Base-by-base conservation (phyloP, 2,888 invertebrate genomes). In the Polyommatus iphigenia region DNA sequence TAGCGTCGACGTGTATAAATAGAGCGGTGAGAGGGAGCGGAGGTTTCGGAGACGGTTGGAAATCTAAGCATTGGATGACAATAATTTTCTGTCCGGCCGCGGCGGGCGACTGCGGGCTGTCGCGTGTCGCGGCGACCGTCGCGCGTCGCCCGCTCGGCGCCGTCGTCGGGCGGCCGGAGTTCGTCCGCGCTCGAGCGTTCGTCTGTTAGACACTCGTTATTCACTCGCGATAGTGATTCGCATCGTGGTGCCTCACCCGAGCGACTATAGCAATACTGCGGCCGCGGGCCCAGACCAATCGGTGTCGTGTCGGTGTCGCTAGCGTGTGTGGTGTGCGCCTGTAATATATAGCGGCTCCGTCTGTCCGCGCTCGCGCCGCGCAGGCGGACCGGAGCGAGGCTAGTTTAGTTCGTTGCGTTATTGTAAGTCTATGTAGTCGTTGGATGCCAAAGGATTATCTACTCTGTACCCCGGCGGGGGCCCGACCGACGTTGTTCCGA, bases 51-150 rank as follows among this genome's bases (percentile, higher is more conserved):
- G 91, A 89, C 86, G 86, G 87, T 90, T 89, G 92, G 86, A 89
- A 89, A 86, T 83, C 87, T 89, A 91, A 93, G 91, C 93, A 91
- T 93, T 90, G 92, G 90, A 93, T 92, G 93, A 94, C 93, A 94
- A 94, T 94, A 94, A 93, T 92, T 93, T 91, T 73, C 90, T 91
- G 93, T 92, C 91, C 87, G 85, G 83, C 89, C 87, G 85, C 85
- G 83, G 82, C 67, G 85, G 85, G 84, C 84, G 83, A 87, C 87
- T 83, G 87, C 88, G 86, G 82, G 79, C 85, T 24, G 4, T 24
- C 79, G 85, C 84, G 85, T 24, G 4, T 24, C 79, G 85, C 84
- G 85, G 82, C 78, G 77, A 81, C 84, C 82, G 82, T 83, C 82
- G 84, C 71, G 29, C 72, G 75, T 78, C 54, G 46, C 71, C 18